Base-by-base conservation (phyloP, 2,797 vertebrate species). In the Sebastes alutus region DNA sequence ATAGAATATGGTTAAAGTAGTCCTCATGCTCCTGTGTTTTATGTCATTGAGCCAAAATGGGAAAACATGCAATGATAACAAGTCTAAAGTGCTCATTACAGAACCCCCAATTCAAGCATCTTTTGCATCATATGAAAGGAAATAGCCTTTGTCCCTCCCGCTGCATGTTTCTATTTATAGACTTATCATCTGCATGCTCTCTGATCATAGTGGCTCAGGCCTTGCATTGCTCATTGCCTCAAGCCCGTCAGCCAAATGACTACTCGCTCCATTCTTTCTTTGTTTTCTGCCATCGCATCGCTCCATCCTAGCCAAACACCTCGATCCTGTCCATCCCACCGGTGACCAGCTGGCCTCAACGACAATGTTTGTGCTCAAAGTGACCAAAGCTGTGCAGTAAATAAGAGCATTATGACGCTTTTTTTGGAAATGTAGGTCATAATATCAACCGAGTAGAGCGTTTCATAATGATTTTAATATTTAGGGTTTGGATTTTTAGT, bases 121-220 rank as follows among this genome's bases (percentile, higher is more conserved):
- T 77, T 86, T 77, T 85, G 72, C 81, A 83, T 86, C 80, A 73
- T 89, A 88, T 90, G 72, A 87, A 82, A 89, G 90, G 84, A 90
- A 90, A 89, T 87, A 89, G 86, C 74, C 81, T 87, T 85, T 89
- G 85, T 91, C 86, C 88, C 75, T 86, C 75, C 79, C 25, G 27
- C 86, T 84, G 77, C 79, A 87, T 66, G 66, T 71, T 75, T 86
- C 94, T 94, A 94, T 95, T 94, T 94, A 94, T 94, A 94, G 92
- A 81, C 82, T 90, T 92, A 93, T 94, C 91, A 93, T 95, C 89
- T 93, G 91, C 90, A 83, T 87, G 87, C 88, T 87, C 88, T 91
- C 83, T 92, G 90, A 92, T 94, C 88, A 87, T 49, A 67, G 88
- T 85, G 83, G 88, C 90, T 91, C 83, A 89, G 91, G 86, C 92